phyloP scores from a whole-genome alignment of 2,113 vertebrate genomes.

The Opisthocomus hoazin region DNA sequence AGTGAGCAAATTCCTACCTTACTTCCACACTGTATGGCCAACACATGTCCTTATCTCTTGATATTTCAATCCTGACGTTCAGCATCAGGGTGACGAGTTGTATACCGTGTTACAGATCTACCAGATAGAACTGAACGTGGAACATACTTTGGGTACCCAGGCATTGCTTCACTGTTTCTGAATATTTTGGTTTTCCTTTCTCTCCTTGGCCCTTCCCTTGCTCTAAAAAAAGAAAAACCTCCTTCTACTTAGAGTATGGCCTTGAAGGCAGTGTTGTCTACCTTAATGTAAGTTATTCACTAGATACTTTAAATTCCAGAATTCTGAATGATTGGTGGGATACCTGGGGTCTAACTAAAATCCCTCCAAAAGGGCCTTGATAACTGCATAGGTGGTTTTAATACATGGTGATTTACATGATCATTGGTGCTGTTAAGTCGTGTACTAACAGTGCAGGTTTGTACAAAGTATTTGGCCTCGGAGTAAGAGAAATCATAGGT shows the following conservation, averaged over 20 bases:
- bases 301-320: background rate
- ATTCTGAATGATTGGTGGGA: background rate
- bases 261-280: background rate
- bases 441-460: background rate
- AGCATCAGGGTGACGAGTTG: background rate
- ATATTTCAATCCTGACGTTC: background rate
- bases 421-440: background rate
- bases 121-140: background rate
- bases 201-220: background rate
- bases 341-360: background rate
- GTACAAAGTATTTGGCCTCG: background rate
- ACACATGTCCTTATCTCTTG: background rate
- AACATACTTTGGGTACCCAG: background rate
- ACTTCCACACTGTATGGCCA: background rate
- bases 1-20: background rate
- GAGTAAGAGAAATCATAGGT: background rate
- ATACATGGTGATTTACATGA: background rate
- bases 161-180: background rate
- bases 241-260: background rate
- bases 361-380: background rate
- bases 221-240: background rate
- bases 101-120: background rate
- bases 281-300: background rate
- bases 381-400: background rate
- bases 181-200: background rate